A percentile compares a stretch with the other conserved stretches of the same genome.
phyloP scores from a whole-genome alignment of 2,113 vertebrate species.

The Saccopteryx bilineata region DNA sequence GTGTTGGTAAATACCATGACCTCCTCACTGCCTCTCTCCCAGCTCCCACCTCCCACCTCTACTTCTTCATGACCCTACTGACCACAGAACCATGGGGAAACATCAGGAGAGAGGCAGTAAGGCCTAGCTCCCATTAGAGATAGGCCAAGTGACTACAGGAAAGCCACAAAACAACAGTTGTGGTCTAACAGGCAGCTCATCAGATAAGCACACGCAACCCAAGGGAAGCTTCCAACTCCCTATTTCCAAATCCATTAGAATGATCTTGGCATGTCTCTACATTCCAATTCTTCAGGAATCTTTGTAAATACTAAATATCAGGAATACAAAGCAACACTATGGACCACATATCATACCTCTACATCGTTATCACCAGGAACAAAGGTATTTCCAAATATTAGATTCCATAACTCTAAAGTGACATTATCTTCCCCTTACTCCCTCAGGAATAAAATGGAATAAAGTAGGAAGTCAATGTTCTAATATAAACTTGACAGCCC shows the following conservation, averaged over 20 bases:
- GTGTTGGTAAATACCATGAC: neutral
- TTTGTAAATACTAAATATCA: neutral
- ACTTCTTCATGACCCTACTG: neutral
- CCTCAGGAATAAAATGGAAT: neutral
- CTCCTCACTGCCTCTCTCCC: neutral
- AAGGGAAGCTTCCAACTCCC: neutral
- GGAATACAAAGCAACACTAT: neutral
- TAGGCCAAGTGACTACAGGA: neutral
- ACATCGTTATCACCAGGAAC: neutral
- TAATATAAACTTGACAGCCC: slow-evolving; percentile 66
- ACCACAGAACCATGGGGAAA: slow-evolving; percentile 56
- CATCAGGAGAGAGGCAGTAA: neutral
- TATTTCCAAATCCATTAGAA: neutral
- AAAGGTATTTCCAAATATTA: neutral
- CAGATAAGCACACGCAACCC: neutral
- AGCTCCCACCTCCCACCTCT: neutral
- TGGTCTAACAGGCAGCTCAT: slow-evolving; percentile 38
- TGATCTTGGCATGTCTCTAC: neutral
- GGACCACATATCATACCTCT: neutral
- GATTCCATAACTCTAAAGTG: neutral
- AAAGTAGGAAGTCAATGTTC: slow-evolving; percentile 39
- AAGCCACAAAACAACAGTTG: slow-evolving; percentile 57
- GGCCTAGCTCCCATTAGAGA: neutral
- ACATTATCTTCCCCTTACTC: neutral
- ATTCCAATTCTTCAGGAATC: neutral